These are phyloP conservation scores for Gymnocheta viridis DNA, from an alignment of 2,888 invertebrate genomes.

Conservation along the genomic window DNA sequence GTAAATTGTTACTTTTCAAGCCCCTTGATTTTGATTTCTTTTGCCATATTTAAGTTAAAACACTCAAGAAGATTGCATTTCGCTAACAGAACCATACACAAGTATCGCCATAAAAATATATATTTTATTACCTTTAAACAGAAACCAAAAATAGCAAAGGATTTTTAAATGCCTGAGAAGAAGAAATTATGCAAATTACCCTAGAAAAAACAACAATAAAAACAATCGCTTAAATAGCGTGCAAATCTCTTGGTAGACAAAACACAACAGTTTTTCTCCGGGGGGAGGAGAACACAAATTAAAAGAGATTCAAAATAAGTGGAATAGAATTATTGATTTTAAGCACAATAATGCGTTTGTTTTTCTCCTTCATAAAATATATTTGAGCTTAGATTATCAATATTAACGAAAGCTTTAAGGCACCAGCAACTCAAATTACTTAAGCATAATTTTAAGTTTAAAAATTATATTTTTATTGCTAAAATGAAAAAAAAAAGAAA, in stretches of 20 bases:
- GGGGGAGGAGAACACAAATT: background rate
- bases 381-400: background rate
- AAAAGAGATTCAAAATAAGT: background rate
- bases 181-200: slow-evolving; percentile 34
- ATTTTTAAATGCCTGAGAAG: background rate
- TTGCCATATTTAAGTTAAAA: background rate
- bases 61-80: background rate
- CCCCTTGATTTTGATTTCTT: background rate
- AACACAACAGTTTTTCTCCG: background rate
- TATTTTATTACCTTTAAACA: slow-evolving; percentile 29
- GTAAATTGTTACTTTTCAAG: background rate
- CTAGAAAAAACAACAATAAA: slow-evolving; percentile 9
- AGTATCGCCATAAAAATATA: background rate
- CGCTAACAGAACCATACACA: background rate
- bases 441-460: background rate
- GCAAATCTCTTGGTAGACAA: background rate
- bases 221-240: slow-evolving; percentile 2
- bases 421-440: background rate
- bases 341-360: background rate
- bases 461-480: background rate
- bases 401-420: background rate
- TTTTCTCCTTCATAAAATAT: background rate
- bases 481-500: background rate
- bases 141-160: background rate
- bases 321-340: background rate